Conservation (phyloP, 2,888 invertebrate genomes). For the Orgyia antiqua region DNA sequence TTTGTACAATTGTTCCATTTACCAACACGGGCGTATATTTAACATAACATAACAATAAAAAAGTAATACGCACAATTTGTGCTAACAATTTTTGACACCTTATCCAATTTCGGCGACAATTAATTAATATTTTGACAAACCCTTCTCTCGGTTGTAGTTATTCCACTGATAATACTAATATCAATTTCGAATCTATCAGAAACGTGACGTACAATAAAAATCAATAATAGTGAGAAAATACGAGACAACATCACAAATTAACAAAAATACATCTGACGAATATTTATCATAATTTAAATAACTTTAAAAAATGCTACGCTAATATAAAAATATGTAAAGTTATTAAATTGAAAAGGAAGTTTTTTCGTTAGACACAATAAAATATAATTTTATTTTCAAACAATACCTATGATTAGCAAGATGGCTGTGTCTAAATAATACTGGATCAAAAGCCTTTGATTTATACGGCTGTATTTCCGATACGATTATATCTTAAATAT, state of each 20-base stretch:
- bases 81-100: constrained; percentile 47
- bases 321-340: too few species aligned
- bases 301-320: too few species aligned
- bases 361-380: too few species aligned
- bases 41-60: constrained; percentile 49
- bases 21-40: constrained; percentile 37
- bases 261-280: constrained; percentile 17
- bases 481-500: constrained; percentile 51
- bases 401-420: too few species aligned
- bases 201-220: constrained; percentile 31
- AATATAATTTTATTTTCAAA: too few species aligned
- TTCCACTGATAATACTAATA: constrained; percentile 55
- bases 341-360: too few species aligned
- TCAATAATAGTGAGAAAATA: constrained; percentile 12
- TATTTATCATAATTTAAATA: too few species aligned
- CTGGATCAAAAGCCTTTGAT: constrained; percentile 54
- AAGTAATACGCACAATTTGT: constrained; percentile 57
- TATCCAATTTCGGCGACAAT: constrained; percentile 44
- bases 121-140: constrained; percentile 42
- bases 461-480: constrained; percentile 38
- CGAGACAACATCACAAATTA: constrained; percentile 14
- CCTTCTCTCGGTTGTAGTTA: constrained; percentile 36
- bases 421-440: constrained; percentile 64
- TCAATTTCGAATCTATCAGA: constrained; percentile 77
- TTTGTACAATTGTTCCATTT: constrained; percentile 1